Percentiles rank a stretch among this genome's conserved stretches.
phyloP scores from a whole-genome alignment of 2,888 invertebrate species.

The Peribatodes rhomboidaria region DNA sequence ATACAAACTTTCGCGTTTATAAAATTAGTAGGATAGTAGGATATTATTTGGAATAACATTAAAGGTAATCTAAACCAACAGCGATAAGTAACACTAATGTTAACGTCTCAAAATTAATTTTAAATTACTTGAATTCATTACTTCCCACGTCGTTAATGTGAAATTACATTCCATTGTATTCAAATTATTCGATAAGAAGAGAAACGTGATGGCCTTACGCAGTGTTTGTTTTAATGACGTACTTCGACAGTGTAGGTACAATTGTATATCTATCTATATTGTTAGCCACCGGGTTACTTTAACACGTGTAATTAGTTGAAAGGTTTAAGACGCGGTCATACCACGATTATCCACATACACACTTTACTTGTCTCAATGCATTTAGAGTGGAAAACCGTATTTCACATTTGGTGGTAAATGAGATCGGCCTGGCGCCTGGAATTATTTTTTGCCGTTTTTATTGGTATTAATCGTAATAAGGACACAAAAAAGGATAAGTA shows the following conservation, averaged over 20 bases:
- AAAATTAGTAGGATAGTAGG: too few relatives aligned
- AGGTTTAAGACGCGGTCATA: too few relatives aligned
- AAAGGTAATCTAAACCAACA: neutral
- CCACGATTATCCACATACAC: too few relatives aligned
- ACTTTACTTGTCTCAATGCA: too few relatives aligned
- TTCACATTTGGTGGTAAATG: too few relatives aligned
- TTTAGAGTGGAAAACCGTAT: too few relatives aligned
- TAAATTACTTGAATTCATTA: conserved; percentile 9
- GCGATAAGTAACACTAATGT: neutral
- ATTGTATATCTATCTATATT: neutral
- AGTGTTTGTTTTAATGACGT: conserved; percentile 24
- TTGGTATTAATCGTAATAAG: too few relatives aligned
- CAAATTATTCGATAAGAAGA: conserved; percentile 27
- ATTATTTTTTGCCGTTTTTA: too few relatives aligned
- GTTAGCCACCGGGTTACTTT: neutral
- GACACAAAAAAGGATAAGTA: too few relatives aligned
- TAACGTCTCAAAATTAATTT: neutral
- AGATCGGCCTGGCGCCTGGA: too few relatives aligned
- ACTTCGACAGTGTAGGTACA: conserved; percentile 6
- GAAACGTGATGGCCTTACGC: conserved; percentile 17
- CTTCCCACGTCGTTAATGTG: conserved; percentile 7
- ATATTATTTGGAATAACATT: too few relatives aligned
- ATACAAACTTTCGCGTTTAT: too few relatives aligned
- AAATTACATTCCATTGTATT: conserved; percentile 21
- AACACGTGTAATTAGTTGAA: conserved; percentile 4